These are phyloP conservation scores for Falco novaeseelandiae DNA, from an alignment of 2,797 vertebrate species.

Conservation along the genomic window DNA sequence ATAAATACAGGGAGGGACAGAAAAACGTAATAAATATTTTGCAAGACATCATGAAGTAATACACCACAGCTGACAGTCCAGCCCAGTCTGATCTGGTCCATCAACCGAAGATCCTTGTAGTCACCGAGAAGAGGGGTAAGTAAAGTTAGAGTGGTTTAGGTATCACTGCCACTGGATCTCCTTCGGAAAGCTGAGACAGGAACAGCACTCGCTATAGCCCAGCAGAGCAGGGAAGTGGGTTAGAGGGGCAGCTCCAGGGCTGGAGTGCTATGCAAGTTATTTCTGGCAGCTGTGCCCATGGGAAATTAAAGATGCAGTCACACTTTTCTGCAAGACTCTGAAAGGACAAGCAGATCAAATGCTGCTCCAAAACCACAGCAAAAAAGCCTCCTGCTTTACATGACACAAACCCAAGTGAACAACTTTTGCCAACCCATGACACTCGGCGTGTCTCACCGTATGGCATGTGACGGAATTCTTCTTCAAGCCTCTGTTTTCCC, in stretches of 20 bases:
- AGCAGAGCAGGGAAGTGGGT: neutral
- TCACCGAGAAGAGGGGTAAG: neutral
- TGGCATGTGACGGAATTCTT: fast-evolving
- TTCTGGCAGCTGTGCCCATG: neutral
- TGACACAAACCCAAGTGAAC: neutral
- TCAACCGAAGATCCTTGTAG: neutral
- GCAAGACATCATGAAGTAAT: neutral
- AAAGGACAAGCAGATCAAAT: neutral
- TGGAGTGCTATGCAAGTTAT: neutral
- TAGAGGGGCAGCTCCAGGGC: neutral
- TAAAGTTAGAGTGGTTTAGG: neutral
- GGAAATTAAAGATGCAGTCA: neutral
- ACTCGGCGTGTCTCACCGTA: fast-evolving
- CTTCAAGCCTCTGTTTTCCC: neutral
- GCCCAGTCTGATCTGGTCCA: neutral
- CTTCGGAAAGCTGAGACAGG: neutral
- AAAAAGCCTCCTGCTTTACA: neutral
- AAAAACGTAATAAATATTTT: neutral
- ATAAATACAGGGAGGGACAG: neutral
- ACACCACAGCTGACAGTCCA: neutral
- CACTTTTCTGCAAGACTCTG: neutral
- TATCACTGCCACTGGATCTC: neutral
- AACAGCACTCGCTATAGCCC: fast-evolving
- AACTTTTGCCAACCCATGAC: neutral
- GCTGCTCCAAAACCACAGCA: neutral